Evolutionary conservation across 2,797 vertebrate genomes (phyloP).

Genomic region (Xerus rutilus): DNA sequence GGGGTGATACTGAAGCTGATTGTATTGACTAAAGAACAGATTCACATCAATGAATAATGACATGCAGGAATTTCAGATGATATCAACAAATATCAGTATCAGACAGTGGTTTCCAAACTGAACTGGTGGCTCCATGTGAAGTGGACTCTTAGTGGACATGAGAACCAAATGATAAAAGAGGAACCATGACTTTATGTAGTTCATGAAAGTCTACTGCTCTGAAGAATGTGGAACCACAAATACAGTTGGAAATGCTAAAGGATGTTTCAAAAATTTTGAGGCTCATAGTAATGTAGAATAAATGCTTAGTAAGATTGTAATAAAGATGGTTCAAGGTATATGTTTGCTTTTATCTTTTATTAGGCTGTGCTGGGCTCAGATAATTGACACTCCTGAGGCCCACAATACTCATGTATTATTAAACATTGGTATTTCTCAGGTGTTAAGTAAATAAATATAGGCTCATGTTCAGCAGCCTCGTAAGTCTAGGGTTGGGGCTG

Average conservation of each 20-base stretch:
- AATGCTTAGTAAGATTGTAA: not conserved
- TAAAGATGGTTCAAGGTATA: not conserved
- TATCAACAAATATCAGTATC: constrained; percentile 85
- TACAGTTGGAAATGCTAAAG: not conserved
- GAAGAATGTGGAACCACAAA: not conserved
- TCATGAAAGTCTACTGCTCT: not conserved
- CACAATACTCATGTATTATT: not conserved
- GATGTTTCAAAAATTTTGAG: constrained; percentile 51
- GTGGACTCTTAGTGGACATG: not conserved
- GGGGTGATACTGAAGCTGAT: fast-evolving
- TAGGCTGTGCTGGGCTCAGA: constrained; percentile 78
- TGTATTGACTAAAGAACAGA: not conserved
- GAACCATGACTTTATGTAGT: constrained; percentile 80
- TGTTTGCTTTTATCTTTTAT: constrained; percentile 67
- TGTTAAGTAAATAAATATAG: not conserved
- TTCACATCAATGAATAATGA: constrained; percentile 5
- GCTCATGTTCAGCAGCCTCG: not conserved
- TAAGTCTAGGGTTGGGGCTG: not conserved
- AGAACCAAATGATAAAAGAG: fast-evolving
- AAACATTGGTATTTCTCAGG: not conserved
- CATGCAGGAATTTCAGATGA: constrained; percentile 82
- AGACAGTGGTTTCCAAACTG: constrained; percentile 75
- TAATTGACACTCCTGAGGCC: constrained; percentile 69
- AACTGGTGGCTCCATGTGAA: constrained; percentile 84
- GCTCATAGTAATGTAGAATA: constrained; percentile 80